Evolutionary conservation across 1,140 invertebrate species (phyloP).

Genomic region (Heliconius nattereri): DNA sequence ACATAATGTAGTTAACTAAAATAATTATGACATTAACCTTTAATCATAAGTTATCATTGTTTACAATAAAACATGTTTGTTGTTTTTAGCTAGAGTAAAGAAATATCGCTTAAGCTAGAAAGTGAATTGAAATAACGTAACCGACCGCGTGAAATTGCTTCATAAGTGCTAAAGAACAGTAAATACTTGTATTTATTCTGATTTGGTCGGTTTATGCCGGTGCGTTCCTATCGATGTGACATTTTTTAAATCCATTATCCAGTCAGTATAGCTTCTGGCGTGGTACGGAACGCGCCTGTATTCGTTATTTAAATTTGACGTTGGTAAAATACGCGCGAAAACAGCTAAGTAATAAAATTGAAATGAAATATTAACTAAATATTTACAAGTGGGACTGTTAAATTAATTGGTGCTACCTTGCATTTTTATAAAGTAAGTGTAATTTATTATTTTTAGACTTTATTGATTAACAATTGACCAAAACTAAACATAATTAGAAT

Average conservation of each 20-base stretch:
- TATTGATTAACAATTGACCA: not conserved
- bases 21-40: slow-evolving; percentile 30
- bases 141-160: slow-evolving; percentile 49
- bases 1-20: not conserved
- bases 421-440: not conserved
- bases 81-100: slow-evolving; percentile 54
- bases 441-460: not conserved
- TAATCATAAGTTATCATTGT: slow-evolving; percentile 49
- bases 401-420: not conserved
- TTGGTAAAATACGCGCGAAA: slow-evolving; percentile 36
- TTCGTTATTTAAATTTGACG: slow-evolving; percentile 50
- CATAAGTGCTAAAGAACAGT: slow-evolving; percentile 38
- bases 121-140: slow-evolving; percentile 60
- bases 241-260: slow-evolving; percentile 50
- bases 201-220: slow-evolving; percentile 71
- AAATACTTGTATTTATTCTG: slow-evolving; percentile 47
- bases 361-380: not conserved
- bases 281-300: slow-evolving; percentile 51
- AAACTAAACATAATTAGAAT: too few relatives aligned
- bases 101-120: slow-evolving; percentile 61
- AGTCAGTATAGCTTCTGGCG: slow-evolving; percentile 65
- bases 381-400: not conserved
- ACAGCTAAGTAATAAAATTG: not conserved
- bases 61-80: slow-evolving; percentile 48
- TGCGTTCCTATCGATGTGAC: slow-evolving; percentile 64